These are phyloP conservation scores for Euzophera pinguis DNA, from an alignment of 2,888 invertebrate genomes.

Conservation along the genomic window DNA sequence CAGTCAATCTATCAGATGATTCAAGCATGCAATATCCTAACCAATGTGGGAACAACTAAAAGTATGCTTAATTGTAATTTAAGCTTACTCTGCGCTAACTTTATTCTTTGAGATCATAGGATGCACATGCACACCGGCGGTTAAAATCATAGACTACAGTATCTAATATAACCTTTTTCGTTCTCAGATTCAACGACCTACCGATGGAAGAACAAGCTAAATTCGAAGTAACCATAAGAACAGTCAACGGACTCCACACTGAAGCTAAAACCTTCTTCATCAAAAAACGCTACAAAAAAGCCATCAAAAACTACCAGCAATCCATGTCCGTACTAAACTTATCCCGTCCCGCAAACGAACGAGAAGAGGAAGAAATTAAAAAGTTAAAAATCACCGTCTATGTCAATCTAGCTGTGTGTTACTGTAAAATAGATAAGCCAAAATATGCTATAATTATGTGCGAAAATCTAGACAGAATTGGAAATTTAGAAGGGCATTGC, in stretches of 20 bases:
- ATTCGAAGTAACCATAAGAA: conserved; percentile 48
- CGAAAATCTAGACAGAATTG: conserved; percentile 49
- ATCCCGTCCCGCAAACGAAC: conserved; percentile 37
- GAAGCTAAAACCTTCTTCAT: conserved; percentile 49
- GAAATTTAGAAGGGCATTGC: conserved; percentile 52
- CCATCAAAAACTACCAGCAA: conserved; percentile 56
- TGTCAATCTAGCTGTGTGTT: conserved; percentile 62
- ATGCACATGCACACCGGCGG: too few species aligned
- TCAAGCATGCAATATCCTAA: too few species aligned
- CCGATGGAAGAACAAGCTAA: conserved; percentile 56
- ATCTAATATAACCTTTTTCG: background rate
- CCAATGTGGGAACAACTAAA: too few species aligned
- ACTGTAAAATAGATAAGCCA: conserved; percentile 55
- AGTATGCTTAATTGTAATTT: too few species aligned
- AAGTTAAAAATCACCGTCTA: conserved; percentile 47
- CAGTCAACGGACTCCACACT: conserved; percentile 48
- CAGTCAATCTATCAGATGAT: too few species aligned
- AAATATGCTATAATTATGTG: conserved; percentile 56
- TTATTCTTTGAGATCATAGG: too few species aligned
- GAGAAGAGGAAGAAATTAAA: conserved; percentile 42
- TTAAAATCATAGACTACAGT: too few species aligned
- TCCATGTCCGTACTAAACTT: conserved; percentile 47
- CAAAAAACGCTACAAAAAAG: conserved; percentile 42
- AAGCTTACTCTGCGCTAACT: too few species aligned
- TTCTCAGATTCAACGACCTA: conserved; percentile 60